A percentile compares a stretch with the other conserved stretches of the same genome.
Conservation (phyloP, 2,797 vertebrate species). For the Scolopax bukidnonensis region DNA sequence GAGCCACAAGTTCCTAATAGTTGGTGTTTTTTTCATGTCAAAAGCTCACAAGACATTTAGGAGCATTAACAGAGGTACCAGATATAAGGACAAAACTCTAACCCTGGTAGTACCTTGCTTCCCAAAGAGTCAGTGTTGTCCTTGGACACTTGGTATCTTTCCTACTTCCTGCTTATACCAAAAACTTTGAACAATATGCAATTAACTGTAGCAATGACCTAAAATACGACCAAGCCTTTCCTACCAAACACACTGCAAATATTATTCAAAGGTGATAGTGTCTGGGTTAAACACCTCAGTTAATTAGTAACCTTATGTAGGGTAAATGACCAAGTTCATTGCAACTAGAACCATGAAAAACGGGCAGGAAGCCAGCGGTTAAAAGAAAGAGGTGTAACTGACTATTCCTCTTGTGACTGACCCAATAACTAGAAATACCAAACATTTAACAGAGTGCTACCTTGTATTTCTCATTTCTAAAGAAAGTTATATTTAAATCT, state of each 20-base stretch:
- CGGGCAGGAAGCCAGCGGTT: not conserved
- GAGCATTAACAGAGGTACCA: not conserved
- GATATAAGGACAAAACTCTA: not conserved
- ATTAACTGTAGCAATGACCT: not conserved
- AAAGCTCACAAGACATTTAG: not conserved
- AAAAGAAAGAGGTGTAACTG: not conserved
- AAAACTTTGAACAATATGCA: not conserved
- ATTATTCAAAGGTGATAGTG: not conserved
- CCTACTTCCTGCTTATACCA: not conserved
- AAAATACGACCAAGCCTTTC: not conserved
- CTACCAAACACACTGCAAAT: not conserved
- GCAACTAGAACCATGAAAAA: not conserved
- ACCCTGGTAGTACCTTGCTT: not conserved
- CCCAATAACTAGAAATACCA: not conserved
- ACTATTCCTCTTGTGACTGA: not conserved
- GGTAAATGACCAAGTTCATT: not conserved
- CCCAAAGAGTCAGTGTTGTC: rapidly evolving
- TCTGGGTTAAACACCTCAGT: not conserved
- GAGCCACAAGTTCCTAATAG: not conserved
- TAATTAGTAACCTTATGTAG: not conserved
- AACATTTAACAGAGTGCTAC: not conserved
- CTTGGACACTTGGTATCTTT: not conserved
- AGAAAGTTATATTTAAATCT: not conserved
- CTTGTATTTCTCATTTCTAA: not conserved
- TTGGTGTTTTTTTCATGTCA: not conserved